A percentile compares a stretch with the other conserved stretches of the same genome.
Evolutionary conservation across 2,888 invertebrate genomes (phyloP).

Genomic region (Mantis religiosa): DNA sequence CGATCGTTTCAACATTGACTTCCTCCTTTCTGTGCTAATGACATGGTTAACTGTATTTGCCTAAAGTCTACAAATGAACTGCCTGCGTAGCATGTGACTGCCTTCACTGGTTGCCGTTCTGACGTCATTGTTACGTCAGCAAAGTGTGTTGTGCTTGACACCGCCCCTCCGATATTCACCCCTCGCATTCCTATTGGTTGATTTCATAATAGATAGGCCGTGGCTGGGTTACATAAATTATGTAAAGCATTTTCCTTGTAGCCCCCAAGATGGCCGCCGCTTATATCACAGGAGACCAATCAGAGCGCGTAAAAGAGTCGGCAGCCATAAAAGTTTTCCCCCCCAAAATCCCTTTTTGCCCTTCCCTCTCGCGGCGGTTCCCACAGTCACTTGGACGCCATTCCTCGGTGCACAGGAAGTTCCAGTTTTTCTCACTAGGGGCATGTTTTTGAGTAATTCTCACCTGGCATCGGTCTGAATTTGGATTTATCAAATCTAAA

Average conservation of each 20-base stretch:
- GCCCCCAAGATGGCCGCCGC: conserved; percentile 25
- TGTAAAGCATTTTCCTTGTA: conserved; percentile 17
- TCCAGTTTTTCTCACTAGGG: background rate
- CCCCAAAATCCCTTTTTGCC: background rate
- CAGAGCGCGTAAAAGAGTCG: conserved; percentile 15
- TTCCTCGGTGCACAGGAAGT: background rate
- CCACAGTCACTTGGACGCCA: background rate
- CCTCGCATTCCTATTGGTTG: conserved; percentile 7
- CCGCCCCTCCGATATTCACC: conserved; percentile 10
- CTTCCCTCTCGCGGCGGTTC: background rate
- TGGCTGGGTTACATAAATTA: conserved; percentile 21
- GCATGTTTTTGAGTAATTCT: background rate
- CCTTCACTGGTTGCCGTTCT: background rate
- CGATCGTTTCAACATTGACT: background rate
- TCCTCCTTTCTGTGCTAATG: background rate
- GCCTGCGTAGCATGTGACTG: background rate
- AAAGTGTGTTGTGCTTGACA: background rate
- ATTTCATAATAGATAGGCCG: background rate
- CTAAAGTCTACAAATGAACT: background rate
- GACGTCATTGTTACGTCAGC: conserved; percentile 11
- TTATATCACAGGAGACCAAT: conserved; percentile 23
- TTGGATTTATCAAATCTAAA: background rate
- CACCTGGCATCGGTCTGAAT: background rate
- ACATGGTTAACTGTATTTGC: background rate
- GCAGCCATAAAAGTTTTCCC: conserved; percentile 27